Conservation (phyloP, 2,888 invertebrate genomes). For the Leptopilina drosophilae region DNA sequence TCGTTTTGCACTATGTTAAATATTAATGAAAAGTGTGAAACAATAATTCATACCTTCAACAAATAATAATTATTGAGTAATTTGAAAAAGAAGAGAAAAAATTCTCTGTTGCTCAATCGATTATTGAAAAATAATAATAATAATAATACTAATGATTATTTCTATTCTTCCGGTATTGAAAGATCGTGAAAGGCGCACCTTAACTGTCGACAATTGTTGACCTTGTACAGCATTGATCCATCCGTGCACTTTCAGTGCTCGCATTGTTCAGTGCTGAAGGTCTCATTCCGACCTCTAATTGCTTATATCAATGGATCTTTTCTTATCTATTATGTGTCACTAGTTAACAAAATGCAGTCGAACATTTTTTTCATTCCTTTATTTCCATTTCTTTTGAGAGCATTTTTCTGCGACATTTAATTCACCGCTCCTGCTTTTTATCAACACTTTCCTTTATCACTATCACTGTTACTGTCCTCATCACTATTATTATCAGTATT, state of each 20-base stretch:
- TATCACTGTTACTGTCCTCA: too few species aligned
- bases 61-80: too few species aligned
- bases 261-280: slow-evolving; percentile 26
- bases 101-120: not conserved
- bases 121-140: not conserved
- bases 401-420: too few species aligned
- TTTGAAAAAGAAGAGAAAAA: too few species aligned
- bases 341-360: not conserved
- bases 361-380: too few species aligned
- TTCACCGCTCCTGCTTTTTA: too few species aligned
- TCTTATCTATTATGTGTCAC: not conserved
- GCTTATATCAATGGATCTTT: slow-evolving; percentile 18
- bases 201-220: slow-evolving; percentile 30
- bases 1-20: too few species aligned
- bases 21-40: too few species aligned
- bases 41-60: too few species aligned
- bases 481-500: too few species aligned
- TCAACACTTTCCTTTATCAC: too few species aligned
- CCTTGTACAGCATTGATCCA: slow-evolving; percentile 31
- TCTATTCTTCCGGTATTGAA: slow-evolving; percentile 6
- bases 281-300: slow-evolving; percentile 27
- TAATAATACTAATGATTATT: not conserved
- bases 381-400: too few species aligned
- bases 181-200: slow-evolving; percentile 37
- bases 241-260: slow-evolving; percentile 30